Conservation (phyloP, 2,888 invertebrate genomes). For the Ptychoptera albimana region DNA sequence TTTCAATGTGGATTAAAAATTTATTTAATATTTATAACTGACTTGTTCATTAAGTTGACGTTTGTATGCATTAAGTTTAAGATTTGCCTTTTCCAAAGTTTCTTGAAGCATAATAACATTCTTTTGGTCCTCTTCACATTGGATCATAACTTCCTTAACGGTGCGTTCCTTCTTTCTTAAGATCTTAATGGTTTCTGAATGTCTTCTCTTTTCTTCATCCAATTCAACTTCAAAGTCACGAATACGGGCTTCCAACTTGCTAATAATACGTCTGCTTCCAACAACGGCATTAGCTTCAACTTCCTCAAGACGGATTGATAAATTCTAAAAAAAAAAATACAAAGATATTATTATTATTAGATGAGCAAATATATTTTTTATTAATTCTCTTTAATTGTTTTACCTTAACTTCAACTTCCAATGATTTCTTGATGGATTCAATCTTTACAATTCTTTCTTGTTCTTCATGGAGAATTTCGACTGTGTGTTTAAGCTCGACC, state of each 20-base stretch:
- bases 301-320: slow-evolving; percentile 84
- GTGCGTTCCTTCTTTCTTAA: slow-evolving; percentile 95
- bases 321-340: slow-evolving; percentile 37
- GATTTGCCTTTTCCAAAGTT: slow-evolving; percentile 67
- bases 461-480: slow-evolving; percentile 87
- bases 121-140: slow-evolving; percentile 94
- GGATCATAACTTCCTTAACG: slow-evolving; percentile 89
- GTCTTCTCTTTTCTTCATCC: slow-evolving; percentile 93
- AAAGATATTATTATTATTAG: neutral
- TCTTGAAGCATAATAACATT: slow-evolving; percentile 86
- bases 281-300: slow-evolving; percentile 95
- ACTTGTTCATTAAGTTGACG: slow-evolving; percentile 89
- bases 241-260: slow-evolving; percentile 90
- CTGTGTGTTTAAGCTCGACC: slow-evolving; percentile 85
- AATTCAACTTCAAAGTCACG: slow-evolving; percentile 88
- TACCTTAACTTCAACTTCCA: slow-evolving; percentile 91
- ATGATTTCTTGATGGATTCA: slow-evolving; percentile 92
- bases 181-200: slow-evolving; percentile 94
- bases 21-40: slow-evolving; percentile 14
- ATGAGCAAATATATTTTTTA: neutral
- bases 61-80: slow-evolving; percentile 88
- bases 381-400: slow-evolving; percentile 1
- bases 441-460: slow-evolving; percentile 94
- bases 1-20: neutral
- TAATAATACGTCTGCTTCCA: slow-evolving; percentile 92